These are phyloP conservation scores for Rhynchonema sp. DNA, from an alignment of 2,888 invertebrate species.

Conservation along the genomic window DNA sequence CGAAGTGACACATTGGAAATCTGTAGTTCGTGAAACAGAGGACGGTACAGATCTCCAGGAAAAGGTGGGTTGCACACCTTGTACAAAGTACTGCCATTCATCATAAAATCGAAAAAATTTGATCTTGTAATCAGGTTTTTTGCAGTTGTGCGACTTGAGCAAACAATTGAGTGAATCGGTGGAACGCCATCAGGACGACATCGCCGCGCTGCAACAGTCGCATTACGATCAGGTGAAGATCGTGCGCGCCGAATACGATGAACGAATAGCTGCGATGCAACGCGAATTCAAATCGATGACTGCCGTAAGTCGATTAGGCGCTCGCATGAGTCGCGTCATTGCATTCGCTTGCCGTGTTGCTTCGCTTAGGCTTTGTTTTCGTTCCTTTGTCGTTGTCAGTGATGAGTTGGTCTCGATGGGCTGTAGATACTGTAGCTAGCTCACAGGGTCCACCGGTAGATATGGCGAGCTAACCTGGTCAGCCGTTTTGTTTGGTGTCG, in stretches of 20 bases:
- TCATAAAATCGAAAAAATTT: background rate
- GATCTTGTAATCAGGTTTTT: too few species aligned
- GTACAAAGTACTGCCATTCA: background rate
- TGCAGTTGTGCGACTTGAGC: background rate
- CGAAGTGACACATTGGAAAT: conserved; percentile 6
- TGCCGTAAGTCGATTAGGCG: too few species aligned
- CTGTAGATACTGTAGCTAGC: too few species aligned
- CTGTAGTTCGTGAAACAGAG: background rate
- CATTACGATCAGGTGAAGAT: background rate
- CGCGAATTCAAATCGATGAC: too few species aligned
- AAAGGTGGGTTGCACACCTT: background rate
- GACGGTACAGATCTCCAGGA: background rate
- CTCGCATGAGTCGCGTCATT: too few species aligned
- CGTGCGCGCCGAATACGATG: background rate
- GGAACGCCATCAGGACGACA: background rate
- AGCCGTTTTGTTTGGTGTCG: too few species aligned
- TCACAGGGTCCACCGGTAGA: too few species aligned
- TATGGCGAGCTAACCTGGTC: too few species aligned
- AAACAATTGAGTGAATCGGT: background rate
- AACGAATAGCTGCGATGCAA: background rate
- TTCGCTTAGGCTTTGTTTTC: too few species aligned
- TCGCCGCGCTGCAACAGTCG: background rate
- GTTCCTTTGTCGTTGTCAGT: too few species aligned
- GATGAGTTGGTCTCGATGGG: too few species aligned
- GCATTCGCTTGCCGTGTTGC: too few species aligned